Conservation (phyloP, 1,140 invertebrate genomes). For the Macrotrachela quadricornifera region DNA sequence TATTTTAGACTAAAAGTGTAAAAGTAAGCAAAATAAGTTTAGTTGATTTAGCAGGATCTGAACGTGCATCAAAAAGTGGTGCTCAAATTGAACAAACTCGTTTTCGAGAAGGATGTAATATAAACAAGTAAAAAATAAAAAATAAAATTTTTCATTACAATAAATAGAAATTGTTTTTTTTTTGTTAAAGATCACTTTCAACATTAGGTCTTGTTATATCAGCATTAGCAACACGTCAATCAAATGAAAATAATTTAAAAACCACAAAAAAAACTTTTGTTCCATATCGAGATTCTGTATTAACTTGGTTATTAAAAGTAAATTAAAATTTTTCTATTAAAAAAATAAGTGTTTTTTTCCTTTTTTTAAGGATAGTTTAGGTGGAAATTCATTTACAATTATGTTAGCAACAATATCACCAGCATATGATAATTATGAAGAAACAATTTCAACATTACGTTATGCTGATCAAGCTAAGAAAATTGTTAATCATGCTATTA, state of each 20-base stretch:
- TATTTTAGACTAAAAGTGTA: too few relatives aligned
- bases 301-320: constrained; percentile 38
- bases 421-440: constrained; percentile 90
- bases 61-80: constrained; percentile 37
- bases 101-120: constrained; percentile 40
- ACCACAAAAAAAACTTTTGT: constrained; percentile 20
- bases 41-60: constrained; percentile 43
- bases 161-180: too few relatives aligned
- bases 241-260: constrained; percentile 9
- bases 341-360: too few relatives aligned
- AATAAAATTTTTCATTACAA: too few relatives aligned
- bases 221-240: constrained; percentile 23
- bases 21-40: constrained; percentile 38
- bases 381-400: constrained; percentile 92
- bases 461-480: constrained; percentile 63
- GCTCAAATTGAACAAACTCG: constrained; percentile 34
- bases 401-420: constrained; percentile 93
- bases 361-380: constrained; percentile 57
- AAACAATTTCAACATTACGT: constrained; percentile 82
- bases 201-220: constrained; percentile 34
- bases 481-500: constrained; percentile 91
- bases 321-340: too few relatives aligned
- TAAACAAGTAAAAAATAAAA: constrained; percentile 31
- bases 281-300: constrained; percentile 39
- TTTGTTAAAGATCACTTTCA: constrained; percentile 31